A percentile compares a stretch with the other conserved stretches of the same genome.
Evolutionary conservation across 2,888 invertebrate genomes (phyloP).

Genomic region (Stenodera caucasica): DNA sequence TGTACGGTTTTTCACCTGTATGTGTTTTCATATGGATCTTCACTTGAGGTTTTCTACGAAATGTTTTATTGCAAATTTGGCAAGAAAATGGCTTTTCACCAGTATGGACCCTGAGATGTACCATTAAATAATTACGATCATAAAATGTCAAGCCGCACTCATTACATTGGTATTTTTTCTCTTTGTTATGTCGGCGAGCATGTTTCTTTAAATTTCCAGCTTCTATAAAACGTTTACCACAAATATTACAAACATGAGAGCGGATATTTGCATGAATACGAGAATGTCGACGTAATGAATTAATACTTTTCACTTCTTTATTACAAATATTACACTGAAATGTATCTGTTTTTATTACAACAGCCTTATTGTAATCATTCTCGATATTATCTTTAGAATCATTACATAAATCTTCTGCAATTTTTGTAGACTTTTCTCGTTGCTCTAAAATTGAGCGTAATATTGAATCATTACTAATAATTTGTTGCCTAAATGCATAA

Average conservation of each 20-base stretch:
- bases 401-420: slow-evolving; percentile 18
- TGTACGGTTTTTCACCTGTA: slow-evolving; percentile 39
- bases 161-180: slow-evolving; percentile 43
- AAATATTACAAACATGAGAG: slow-evolving; percentile 32
- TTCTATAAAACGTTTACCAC: slow-evolving; percentile 37
- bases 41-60: slow-evolving; percentile 39
- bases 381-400: slow-evolving; percentile 13
- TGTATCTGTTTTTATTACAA: slow-evolving; percentile 3
- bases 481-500: slow-evolving; percentile 29
- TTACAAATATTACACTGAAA: slow-evolving; percentile 35
- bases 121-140: slow-evolving; percentile 41
- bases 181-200: slow-evolving; percentile 37
- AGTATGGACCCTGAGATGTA: no score
- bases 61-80: slow-evolving; percentile 35
- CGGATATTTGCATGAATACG: slow-evolving; percentile 36
- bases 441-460: slow-evolving; percentile 21
- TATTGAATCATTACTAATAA: slow-evolving; percentile 29
- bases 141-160: slow-evolving; percentile 43
- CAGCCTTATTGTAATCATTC: slow-evolving; percentile 13
- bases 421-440: slow-evolving; percentile 11
- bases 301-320: slow-evolving; percentile 33
- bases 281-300: slow-evolving; percentile 36
- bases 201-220: slow-evolving; percentile 41
- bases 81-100: slow-evolving; percentile 42
- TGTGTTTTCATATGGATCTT: no score